A percentile compares a stretch with the other conserved stretches of the same genome.
These are phyloP conservation scores for Deroptyus accipitrinus DNA, from an alignment of 2,113 vertebrate genomes.

Conservation along the genomic window DNA sequence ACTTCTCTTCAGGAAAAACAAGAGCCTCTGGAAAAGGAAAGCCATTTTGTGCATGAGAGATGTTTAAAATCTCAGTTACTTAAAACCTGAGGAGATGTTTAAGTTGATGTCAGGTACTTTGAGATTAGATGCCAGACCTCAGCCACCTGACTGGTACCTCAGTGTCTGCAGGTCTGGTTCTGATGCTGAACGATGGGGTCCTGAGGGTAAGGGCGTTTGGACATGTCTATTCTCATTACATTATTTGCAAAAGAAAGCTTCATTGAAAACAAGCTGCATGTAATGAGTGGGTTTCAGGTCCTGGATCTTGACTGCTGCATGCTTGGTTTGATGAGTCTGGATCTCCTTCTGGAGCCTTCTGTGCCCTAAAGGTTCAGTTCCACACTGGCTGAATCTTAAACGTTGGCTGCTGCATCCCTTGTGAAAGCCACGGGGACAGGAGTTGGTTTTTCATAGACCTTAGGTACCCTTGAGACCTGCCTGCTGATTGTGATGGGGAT, in stretches of 20 bases:
- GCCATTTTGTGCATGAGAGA: accelerated
- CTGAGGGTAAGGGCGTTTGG: not conserved
- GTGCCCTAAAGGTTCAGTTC: not conserved
- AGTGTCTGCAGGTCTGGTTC: too few relatives aligned
- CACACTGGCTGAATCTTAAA: not conserved
- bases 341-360: not conserved
- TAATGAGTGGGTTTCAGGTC: not conserved
- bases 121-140: not conserved
- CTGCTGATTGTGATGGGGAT: too few relatives aligned
- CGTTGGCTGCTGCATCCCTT: not conserved
- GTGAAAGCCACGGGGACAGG: not conserved
- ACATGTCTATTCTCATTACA: not conserved
- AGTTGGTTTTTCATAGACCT: not conserved
- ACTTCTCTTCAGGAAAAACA: not conserved
- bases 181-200: not conserved
- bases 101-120: not conserved
- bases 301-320: not conserved
- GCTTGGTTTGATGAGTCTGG: not conserved
- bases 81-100: not conserved
- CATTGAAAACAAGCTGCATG: too few relatives aligned
- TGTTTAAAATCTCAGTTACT: not conserved
- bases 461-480: too few relatives aligned
- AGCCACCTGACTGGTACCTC: too few relatives aligned
- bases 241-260: not conserved
- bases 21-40: not conserved